phyloP scores from a whole-genome alignment of 23 tunicate species.

The Phallusia fumigata region DNA sequence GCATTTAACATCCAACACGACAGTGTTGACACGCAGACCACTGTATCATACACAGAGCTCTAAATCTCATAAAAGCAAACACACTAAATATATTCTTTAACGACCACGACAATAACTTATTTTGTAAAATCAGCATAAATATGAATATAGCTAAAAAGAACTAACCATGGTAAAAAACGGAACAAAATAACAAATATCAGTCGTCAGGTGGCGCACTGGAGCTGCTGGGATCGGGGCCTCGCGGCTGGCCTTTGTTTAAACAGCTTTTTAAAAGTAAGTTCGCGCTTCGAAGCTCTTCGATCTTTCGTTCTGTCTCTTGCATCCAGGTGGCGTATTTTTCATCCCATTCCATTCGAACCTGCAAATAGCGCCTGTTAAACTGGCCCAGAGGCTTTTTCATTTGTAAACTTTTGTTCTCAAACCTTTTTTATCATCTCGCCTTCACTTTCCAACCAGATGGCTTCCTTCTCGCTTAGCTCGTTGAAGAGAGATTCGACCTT shows the following conservation, averaged over 20 bases:
- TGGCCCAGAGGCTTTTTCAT: neutral
- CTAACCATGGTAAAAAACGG: neutral
- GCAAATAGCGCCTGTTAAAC: neutral
- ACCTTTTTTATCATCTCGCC: neutral
- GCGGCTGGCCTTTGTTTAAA: conserved; percentile 37
- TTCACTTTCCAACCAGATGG: conserved; percentile 51
- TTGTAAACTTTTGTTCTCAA: neutral
- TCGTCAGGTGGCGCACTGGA: conserved; percentile 13
- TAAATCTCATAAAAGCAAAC: too few relatives aligned
- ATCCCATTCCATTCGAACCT: conserved; percentile 75
- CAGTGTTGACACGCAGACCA: too few relatives aligned
- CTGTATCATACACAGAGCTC: too few relatives aligned
- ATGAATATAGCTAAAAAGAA: neutral
- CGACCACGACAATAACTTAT: too few relatives aligned
- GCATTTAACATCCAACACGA: too few relatives aligned
- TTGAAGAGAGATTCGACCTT: conserved; percentile 50
- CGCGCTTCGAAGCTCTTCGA: conserved; percentile 64
- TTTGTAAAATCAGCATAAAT: too few relatives aligned
- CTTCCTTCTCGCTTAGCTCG: conserved; percentile 86
- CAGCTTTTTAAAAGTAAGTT: conserved; percentile 63
- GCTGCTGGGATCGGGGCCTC: neutral
- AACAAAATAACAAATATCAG: neutral
- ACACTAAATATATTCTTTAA: too few relatives aligned
- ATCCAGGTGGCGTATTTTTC: conserved; percentile 81
- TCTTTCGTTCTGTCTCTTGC: conserved; percentile 71